Conservation (phyloP, 2,113 vertebrate species). For the Danio rerio region DNA sequence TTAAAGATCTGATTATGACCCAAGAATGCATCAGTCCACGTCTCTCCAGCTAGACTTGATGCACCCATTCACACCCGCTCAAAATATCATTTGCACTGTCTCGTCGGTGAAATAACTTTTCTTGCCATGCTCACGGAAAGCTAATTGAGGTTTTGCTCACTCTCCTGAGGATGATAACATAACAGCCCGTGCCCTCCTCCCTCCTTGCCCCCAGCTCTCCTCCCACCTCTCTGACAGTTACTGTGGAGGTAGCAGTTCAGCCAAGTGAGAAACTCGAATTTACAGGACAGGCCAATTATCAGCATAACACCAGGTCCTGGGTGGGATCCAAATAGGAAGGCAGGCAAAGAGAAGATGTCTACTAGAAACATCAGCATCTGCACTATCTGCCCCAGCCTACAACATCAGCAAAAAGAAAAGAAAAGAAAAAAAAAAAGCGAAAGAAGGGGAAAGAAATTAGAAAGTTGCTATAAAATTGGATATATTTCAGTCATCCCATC, state of each 20-base stretch:
- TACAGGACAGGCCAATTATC: slow-evolving; percentile 72
- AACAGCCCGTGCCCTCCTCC: slow-evolving; percentile 56
- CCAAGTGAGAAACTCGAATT: slow-evolving; percentile 69
- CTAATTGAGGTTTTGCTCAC: slow-evolving; percentile 62
- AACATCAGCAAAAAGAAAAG: slow-evolving; percentile 53
- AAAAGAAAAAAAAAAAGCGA: slow-evolving; percentile 25
- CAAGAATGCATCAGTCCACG: slow-evolving; percentile 3
- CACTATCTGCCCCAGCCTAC: slow-evolving; percentile 56
- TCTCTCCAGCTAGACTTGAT: slow-evolving; percentile 58
- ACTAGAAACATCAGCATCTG: slow-evolving; percentile 52
- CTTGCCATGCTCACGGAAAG: slow-evolving; percentile 63
- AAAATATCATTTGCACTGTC: slow-evolving; percentile 66
- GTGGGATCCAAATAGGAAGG: slow-evolving; percentile 65
- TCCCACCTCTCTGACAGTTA: slow-evolving; percentile 57
- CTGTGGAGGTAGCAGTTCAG: slow-evolving; percentile 64
- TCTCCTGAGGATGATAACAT: slow-evolving; percentile 65
- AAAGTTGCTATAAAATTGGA: slow-evolving; percentile 35
- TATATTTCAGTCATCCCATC: not conserved
- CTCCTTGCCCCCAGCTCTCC: slow-evolving; percentile 38
- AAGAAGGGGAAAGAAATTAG: slow-evolving; percentile 29
- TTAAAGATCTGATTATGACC: slow-evolving; percentile 40
- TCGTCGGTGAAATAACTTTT: slow-evolving; percentile 62
- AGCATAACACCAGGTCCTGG: slow-evolving; percentile 71
- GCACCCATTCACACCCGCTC: slow-evolving; percentile 60
- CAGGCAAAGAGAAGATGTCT: slow-evolving; percentile 52